Conservation (phyloP, 2,797 vertebrate genomes). For the Pterois miles region DNA sequence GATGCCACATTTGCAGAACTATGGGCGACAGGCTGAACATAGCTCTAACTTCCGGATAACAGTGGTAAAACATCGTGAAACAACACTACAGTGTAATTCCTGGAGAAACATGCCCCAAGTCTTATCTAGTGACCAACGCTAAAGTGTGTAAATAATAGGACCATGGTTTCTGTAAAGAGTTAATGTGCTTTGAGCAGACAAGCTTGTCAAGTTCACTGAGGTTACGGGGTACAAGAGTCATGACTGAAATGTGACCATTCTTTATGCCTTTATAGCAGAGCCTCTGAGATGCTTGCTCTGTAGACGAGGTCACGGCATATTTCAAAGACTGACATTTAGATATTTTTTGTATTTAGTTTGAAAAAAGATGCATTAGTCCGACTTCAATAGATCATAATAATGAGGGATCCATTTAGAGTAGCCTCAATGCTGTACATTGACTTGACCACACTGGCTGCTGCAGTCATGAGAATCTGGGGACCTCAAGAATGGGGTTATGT, state of each 20-base stretch:
- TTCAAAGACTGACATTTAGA: neutral
- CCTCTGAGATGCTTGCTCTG: neutral
- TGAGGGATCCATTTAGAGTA: constrained; percentile 2
- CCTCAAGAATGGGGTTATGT: constrained; percentile 3
- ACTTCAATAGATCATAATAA: constrained; percentile 31
- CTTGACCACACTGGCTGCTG: constrained; percentile 11
- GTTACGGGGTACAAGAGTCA: neutral
- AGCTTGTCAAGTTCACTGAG: constrained; percentile 1
- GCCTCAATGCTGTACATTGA: neutral
- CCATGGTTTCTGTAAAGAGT: constrained; percentile 9
- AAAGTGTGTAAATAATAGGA: constrained; percentile 3
- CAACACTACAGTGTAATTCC: neutral
- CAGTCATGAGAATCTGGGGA: constrained; percentile 31
- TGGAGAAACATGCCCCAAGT: neutral
- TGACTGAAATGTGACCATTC: neutral
- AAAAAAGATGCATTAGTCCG: constrained; percentile 19
- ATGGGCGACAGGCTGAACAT: neutral
- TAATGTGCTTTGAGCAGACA: constrained; percentile 21
- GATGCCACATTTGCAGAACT: neutral
- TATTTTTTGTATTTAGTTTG: neutral
- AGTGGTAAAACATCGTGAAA: neutral
- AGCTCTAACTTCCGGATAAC: neutral
- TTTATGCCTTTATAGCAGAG: neutral
- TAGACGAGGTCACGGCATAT: neutral
- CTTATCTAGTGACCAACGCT: neutral